A percentile compares a stretch with the other conserved stretches of the same genome.
phyloP scores from a whole-genome alignment of 2,113 vertebrate species.

The Salvelinus alpinus region DNA sequence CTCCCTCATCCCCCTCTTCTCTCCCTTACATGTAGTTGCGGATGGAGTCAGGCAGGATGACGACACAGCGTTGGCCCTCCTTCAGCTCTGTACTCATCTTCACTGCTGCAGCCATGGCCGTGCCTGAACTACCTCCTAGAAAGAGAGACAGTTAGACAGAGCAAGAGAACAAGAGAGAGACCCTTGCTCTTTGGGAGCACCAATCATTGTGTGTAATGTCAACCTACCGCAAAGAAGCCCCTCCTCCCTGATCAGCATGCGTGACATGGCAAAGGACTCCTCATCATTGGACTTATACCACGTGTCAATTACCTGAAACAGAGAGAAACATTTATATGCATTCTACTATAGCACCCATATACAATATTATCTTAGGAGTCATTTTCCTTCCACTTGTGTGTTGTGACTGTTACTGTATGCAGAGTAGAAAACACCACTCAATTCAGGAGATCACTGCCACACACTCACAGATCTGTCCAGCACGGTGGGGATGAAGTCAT shows the following conservation, averaged over 20 bases:
- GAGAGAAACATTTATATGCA: not conserved
- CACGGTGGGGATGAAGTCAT: constrained; percentile 95
- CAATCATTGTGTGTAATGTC: constrained; percentile 20
- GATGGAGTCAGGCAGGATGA: constrained; percentile 92
- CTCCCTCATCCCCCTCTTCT: not conserved
- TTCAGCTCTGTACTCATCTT: constrained; percentile 84
- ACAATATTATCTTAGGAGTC: not conserved
- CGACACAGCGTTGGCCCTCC: constrained; percentile 93
- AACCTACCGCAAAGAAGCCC: constrained; percentile 91
- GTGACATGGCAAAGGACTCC: constrained; percentile 84
- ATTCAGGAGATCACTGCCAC: not conserved
- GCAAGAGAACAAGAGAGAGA: no score
- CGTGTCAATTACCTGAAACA: constrained; percentile 80
- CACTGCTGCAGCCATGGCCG: constrained; percentile 85
- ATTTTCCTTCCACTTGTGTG: no score
- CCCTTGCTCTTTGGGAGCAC: no score
- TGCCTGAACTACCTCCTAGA: constrained; percentile 92
- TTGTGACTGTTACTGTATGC: no score
- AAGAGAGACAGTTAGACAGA: not conserved
- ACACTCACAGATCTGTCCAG: constrained; percentile 86
- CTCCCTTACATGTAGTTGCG: constrained; percentile 94
- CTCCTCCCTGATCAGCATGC: constrained; percentile 90
- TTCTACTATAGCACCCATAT: not conserved
- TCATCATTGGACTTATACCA: constrained; percentile 92
- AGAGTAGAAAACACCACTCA: not conserved